Conservation (phyloP, 2,113 vertebrate genomes). For the Tragelaphus buxtoni region DNA sequence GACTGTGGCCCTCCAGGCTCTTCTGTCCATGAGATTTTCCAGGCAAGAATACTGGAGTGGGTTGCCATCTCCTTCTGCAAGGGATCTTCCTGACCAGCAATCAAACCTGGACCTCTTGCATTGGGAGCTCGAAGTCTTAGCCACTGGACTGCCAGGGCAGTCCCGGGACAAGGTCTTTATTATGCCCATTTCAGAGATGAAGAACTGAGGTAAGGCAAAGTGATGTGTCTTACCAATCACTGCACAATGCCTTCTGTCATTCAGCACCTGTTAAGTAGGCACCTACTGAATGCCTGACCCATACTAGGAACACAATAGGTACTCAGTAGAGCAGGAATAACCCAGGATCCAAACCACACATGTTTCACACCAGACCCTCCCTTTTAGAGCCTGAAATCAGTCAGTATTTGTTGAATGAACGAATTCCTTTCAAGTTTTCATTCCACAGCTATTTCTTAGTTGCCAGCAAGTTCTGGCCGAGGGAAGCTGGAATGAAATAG, state of each 20-base stretch:
- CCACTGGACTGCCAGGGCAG: not conserved
- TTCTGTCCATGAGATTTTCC: not conserved
- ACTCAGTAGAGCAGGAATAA: not conserved
- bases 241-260: not conserved
- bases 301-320: accelerated
- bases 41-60: not conserved
- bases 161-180: accelerated
- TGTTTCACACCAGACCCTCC: not conserved
- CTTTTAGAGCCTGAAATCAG: not conserved
- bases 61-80: not conserved
- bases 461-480: accelerated
- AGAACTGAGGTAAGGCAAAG: not conserved
- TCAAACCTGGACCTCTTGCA: not conserved
- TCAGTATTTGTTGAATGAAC: not conserved
- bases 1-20: not conserved
- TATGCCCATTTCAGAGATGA: not conserved
- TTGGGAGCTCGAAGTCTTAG: accelerated
- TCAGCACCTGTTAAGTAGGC: not conserved
- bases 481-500: not conserved
- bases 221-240: not conserved
- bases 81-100: not conserved
- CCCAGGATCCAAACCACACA: not conserved
- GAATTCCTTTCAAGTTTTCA: not conserved
- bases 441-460: not conserved
- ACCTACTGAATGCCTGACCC: not conserved